Evolutionary conservation across 2,888 invertebrate species (phyloP), one percentile per base, ranked within the genome.

Genomic region (Taphrorychus bicolor): DNA sequence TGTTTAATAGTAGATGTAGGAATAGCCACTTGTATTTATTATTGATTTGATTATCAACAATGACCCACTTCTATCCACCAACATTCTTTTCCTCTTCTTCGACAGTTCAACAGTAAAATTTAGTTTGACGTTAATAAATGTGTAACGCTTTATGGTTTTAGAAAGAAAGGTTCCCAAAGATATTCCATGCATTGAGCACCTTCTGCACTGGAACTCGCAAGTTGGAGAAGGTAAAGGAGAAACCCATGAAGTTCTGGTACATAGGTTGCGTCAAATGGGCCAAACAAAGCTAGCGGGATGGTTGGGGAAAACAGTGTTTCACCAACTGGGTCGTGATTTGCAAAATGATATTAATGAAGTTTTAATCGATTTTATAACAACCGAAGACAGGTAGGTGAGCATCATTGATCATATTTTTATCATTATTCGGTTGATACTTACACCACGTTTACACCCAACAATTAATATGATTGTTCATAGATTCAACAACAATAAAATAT

Each of bases 221-320:
- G 76, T 76, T 1, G 78, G 77, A 1, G 86, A 86, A 78, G 89
- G 88, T 1, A 82, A 78, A 73, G 85, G 86, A 0, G 84, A 85
- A 76, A 85, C 85, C 2, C 89, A 89, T 71, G 85, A 85, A 73
- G 75, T 83, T 11, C 72, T 89, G 9, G 83, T 82, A 52, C 85
- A 83, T 48, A 83, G 88, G 72, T 78, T 90, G 19, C 83, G 86
- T 4, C 88, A 89, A 78, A 81, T 90, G 63, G 85, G 84, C 18
- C 85, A 84, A 71, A 68, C 71, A 0, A 85, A 87, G 69, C 77
- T 90, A 57, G 88, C 89, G 0, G 84, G 87, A 72, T 89, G 89
- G 88, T 76, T 90, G 0, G 86, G 87, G 5, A 83, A 80, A 66
- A 83, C 84, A 0, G 85, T 87, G 0, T 88, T 87, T 74, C 81